Evolutionary conservation across 2,797 vertebrate species (phyloP).

Genomic region (Spea hammondii): DNA sequence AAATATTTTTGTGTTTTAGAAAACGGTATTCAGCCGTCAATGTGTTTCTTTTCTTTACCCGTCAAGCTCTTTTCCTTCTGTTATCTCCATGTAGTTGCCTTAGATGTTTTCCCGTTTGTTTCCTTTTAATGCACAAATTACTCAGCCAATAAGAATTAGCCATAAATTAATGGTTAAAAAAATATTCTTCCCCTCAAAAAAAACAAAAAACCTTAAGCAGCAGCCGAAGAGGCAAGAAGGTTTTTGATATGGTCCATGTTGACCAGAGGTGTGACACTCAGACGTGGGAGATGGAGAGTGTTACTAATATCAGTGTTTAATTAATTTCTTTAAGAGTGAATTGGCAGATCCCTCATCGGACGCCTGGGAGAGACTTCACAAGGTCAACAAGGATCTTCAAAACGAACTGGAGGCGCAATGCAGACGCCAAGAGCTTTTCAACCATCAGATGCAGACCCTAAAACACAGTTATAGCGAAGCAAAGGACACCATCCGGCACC

Average conservation of each 20-base stretch:
- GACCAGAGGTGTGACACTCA: constrained; percentile 91
- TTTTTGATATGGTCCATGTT: constrained; percentile 64
- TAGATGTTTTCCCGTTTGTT: constrained; percentile 31
- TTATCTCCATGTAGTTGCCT: constrained; percentile 10
- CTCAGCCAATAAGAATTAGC: constrained; percentile 56
- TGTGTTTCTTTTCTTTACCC: background rate
- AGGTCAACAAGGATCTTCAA: constrained; percentile 89
- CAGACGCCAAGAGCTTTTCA: constrained; percentile 83
- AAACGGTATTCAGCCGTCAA: constrained; percentile 36
- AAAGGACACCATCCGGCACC: constrained; percentile 83
- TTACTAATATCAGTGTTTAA: constrained; percentile 88
- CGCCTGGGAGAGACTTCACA: constrained; percentile 88
- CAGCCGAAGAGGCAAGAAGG: constrained; percentile 60
- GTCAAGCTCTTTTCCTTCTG: too few relatives aligned
- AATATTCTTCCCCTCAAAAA: constrained; percentile 51
- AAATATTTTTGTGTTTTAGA: constrained; percentile 36
- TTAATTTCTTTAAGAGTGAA: constrained; percentile 96
- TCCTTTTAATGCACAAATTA: constrained; percentile 47
- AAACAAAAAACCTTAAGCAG: constrained; percentile 57
- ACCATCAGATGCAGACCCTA: constrained; percentile 84
- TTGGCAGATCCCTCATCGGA: constrained; percentile 79
- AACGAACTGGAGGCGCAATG: constrained; percentile 85
- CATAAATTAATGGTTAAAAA: constrained; percentile 43
- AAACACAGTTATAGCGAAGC: constrained; percentile 90
- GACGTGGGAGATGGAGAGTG: constrained; percentile 72